These are phyloP conservation scores for Nycteola revayana DNA, from an alignment of 2,888 invertebrate species.

Conservation along the genomic window DNA sequence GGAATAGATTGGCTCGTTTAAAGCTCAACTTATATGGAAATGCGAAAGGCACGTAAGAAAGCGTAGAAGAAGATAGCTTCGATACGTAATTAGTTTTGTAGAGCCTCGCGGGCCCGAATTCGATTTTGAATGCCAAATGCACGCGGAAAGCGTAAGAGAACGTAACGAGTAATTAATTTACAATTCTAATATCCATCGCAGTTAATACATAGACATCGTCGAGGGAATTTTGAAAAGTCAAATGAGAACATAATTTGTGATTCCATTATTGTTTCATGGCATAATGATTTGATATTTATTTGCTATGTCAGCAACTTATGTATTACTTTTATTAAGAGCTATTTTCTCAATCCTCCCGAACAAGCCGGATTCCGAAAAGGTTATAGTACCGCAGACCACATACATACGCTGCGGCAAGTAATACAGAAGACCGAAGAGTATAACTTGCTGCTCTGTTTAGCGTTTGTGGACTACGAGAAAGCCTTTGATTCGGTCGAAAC, in stretches of 20 bases:
- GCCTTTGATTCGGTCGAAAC: too few species aligned
- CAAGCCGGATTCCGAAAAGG: too few species aligned
- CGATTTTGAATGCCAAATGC: slow-evolving; percentile 63
- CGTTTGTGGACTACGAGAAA: too few species aligned
- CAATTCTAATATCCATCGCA: slow-evolving; percentile 58
- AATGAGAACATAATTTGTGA: slow-evolving; percentile 40
- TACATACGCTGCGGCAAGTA: too few species aligned
- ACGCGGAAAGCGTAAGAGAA: slow-evolving; percentile 46
- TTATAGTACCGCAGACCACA: too few species aligned
- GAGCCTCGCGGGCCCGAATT: slow-evolving; percentile 62
- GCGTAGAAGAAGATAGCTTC: slow-evolving; percentile 76
- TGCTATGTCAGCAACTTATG: too few species aligned
- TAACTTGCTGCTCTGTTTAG: too few species aligned
- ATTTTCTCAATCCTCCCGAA: too few species aligned
- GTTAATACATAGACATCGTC: slow-evolving; percentile 43
- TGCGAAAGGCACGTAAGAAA: slow-evolving; percentile 81
- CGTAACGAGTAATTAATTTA: slow-evolving; percentile 63
- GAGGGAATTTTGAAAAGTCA: slow-evolving; percentile 45
- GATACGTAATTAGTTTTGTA: slow-evolving; percentile 81
- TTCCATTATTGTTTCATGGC: slow-evolving; percentile 38
- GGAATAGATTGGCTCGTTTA: slow-evolving; percentile 83
- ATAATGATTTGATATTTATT: too few species aligned
- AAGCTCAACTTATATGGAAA: slow-evolving; percentile 82
- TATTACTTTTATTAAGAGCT: too few species aligned
- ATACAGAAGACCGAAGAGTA: too few species aligned